Evolutionary conservation across 2,888 invertebrate species (phyloP).

Genomic region (Osmoderma eremita): DNA sequence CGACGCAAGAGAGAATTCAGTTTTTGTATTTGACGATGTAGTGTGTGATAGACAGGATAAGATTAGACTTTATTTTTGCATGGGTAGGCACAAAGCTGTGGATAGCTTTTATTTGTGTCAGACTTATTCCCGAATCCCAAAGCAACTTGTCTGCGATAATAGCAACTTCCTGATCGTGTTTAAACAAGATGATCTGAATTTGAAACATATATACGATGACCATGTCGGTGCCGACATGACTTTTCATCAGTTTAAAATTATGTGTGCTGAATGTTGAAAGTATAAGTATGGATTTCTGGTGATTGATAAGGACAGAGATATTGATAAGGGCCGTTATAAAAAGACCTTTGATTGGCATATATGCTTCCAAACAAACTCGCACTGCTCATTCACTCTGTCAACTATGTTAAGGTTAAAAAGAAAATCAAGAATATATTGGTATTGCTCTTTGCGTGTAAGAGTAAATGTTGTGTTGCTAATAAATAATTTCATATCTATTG

Average conservation of each 20-base stretch:
- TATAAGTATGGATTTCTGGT: constrained; percentile 52
- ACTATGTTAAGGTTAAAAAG: no score
- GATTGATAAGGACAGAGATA: constrained; percentile 51
- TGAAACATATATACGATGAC: constrained; percentile 49
- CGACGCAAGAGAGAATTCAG: constrained; percentile 52
- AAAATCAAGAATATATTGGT: no score
- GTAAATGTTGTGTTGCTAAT: no score
- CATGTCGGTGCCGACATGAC: constrained; percentile 43
- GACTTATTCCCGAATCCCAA: constrained; percentile 57
- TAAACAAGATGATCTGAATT: constrained; percentile 56
- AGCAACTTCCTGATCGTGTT: constrained; percentile 57
- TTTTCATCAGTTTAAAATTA: constrained; percentile 50
- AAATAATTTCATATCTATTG: no score
- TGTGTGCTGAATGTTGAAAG: constrained; percentile 54
- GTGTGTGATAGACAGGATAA: constrained; percentile 55
- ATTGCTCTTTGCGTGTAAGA: no score
- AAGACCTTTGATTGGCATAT: no score
- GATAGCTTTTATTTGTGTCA: constrained; percentile 56
- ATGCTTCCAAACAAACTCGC: no score
- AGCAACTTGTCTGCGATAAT: constrained; percentile 58
- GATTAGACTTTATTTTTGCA: constrained; percentile 47
- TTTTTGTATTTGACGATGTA: constrained; percentile 60
- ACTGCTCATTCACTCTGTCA: no score
- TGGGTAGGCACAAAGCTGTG: constrained; percentile 51
- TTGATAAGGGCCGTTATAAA: constrained; percentile 13